Percentiles rank a stretch among this genome's conserved stretches.
Evolutionary conservation across 2,797 vertebrate genomes (phyloP).

Genomic region (Myripristis murdjan): DNA sequence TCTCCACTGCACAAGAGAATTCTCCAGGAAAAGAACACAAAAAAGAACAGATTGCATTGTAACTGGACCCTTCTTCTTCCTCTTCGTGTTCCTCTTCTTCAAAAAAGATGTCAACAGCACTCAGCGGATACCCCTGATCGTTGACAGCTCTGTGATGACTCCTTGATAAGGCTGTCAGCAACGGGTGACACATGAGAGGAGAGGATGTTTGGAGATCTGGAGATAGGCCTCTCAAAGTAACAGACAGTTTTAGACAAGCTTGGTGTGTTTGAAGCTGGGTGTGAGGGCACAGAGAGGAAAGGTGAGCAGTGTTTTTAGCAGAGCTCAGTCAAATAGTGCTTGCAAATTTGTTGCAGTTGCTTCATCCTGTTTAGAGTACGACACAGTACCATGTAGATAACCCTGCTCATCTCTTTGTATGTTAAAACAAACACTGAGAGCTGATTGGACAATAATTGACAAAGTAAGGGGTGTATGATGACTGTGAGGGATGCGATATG

Average conservation of each 20-base stretch:
- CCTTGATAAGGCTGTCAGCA: conserved; percentile 57
- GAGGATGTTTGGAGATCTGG: conserved; percentile 18
- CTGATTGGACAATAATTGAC: neutral
- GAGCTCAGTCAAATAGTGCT: neutral
- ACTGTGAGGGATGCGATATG: neutral
- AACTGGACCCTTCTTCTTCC: conserved; percentile 22
- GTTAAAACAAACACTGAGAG: neutral
- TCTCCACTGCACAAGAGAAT: conserved; percentile 17
- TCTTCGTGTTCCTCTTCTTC: conserved; percentile 10
- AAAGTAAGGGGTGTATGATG: neutral
- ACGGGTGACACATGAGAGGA: conserved; percentile 41
- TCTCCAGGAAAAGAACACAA: conserved; percentile 25
- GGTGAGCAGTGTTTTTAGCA: neutral
- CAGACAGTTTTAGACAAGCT: conserved; percentile 19
- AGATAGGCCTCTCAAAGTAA: conserved; percentile 10
- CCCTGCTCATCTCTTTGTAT: too few relatives aligned
- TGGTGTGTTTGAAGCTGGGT: conserved; percentile 8
- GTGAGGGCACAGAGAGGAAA: neutral
- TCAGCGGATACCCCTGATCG: conserved; percentile 27
- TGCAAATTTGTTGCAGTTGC: neutral
- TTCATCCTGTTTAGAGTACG: neutral
- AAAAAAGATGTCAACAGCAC: conserved; percentile 40
- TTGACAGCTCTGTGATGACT: conserved; percentile 57
- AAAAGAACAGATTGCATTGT: neutral
- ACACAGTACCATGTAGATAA: neutral